These are phyloP conservation scores for Epinephelus lanceolatus DNA, from an alignment of 2,113 vertebrate genomes.

Conservation along the genomic window DNA sequence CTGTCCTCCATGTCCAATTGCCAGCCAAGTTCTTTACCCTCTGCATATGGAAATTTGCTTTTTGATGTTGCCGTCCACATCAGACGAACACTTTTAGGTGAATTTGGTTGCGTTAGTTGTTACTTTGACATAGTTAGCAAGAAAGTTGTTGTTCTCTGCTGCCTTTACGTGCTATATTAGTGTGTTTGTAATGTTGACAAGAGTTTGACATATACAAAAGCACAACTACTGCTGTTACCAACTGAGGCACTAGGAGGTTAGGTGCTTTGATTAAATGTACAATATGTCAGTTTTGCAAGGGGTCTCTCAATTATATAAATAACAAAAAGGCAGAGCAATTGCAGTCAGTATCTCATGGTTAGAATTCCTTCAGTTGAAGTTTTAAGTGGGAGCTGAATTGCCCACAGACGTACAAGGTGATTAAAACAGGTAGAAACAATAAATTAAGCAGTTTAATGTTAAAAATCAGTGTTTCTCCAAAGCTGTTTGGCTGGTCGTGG, in stretches of 20 bases:
- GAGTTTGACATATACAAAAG: background rate
- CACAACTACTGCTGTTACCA: background rate
- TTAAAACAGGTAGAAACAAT: no score
- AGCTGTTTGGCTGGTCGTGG: no score
- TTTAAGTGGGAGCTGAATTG: no score
- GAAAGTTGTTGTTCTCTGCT: background rate
- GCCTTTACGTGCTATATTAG: background rate
- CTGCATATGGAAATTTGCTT: slow-evolving; percentile 24
- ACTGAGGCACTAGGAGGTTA: background rate
- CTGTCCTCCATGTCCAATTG: slow-evolving; percentile 27
- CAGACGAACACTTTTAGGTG: background rate
- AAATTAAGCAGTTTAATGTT: no score
- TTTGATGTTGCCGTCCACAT: slow-evolving; percentile 36
- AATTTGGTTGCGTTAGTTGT: background rate
- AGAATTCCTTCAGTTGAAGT: no score
- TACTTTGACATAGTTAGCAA: background rate
- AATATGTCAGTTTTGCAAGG: no score
- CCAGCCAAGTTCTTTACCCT: slow-evolving; percentile 1
- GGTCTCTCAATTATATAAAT: no score
- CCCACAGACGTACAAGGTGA: no score
- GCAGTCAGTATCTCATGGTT: no score
- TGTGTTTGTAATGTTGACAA: no score
- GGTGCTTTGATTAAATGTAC: background rate
- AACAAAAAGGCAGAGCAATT: no score
- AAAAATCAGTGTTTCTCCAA: no score